phyloP scores from a whole-genome alignment of 1,140 invertebrate genomes.

The Zaprionus vittiger region DNA sequence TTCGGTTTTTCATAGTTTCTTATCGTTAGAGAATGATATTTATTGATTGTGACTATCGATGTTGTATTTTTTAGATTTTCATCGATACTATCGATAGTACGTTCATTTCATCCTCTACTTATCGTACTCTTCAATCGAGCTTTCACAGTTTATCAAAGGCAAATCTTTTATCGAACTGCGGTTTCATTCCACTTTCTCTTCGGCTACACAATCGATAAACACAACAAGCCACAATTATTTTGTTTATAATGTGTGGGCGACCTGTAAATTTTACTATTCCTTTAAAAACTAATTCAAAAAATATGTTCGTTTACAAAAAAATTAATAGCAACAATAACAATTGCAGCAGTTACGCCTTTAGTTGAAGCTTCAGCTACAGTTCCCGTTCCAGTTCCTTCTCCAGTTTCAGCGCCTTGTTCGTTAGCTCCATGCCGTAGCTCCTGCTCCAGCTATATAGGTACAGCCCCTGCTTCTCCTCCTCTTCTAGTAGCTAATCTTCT shows the following conservation, averaged over 20 bases:
- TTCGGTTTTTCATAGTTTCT: not conserved
- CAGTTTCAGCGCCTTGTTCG: not conserved
- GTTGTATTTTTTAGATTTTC: too few species aligned
- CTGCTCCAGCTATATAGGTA: not conserved
- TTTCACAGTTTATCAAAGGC: slow-evolving; percentile 36
- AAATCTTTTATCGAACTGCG: slow-evolving; percentile 7
- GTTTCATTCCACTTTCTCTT: slow-evolving; percentile 14
- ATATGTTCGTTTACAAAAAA: slow-evolving; percentile 18
- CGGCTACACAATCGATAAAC: not conserved
- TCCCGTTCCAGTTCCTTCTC: too few species aligned
- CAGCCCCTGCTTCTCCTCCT: not conserved
- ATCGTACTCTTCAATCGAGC: slow-evolving; percentile 5
- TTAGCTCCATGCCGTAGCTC: not conserved
- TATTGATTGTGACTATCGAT: too few species aligned
- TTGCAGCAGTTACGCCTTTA: slow-evolving; percentile 4
- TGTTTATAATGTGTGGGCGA: slow-evolving; percentile 1
- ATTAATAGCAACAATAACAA: slow-evolving; percentile 28
- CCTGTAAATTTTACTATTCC: slow-evolving; percentile 44
- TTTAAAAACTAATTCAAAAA: slow-evolving; percentile 13
- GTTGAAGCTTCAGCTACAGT: not conserved
- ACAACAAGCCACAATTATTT: slow-evolving; percentile 2
- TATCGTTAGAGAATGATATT: not conserved
- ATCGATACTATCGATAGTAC: too few species aligned
- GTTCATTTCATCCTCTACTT: too few species aligned
- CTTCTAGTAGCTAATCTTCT: slow-evolving; percentile 79